Percentiles rank a stretch among this genome's conserved stretches.
Evolutionary conservation across 2,797 vertebrate species (phyloP).

Genomic region (Numenius phaeopus): DNA sequence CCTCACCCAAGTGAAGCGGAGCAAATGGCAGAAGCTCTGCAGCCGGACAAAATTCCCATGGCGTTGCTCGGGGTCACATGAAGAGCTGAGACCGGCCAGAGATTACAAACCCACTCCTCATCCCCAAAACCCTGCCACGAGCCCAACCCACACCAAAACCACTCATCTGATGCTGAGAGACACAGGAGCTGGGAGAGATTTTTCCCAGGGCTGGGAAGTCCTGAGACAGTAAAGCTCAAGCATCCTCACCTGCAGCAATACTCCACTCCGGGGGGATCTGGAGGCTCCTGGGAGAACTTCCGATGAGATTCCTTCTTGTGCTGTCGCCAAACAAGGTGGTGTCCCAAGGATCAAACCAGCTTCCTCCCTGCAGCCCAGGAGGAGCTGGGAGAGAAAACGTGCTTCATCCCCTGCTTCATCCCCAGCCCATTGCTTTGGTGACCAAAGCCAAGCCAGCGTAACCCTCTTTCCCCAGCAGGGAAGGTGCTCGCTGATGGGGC

Average conservation of each 20-base stretch:
- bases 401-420: background rate
- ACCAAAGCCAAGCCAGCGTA: background rate
- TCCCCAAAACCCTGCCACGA: background rate
- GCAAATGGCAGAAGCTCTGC: background rate
- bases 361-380: background rate
- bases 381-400: background rate
- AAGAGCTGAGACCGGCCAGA: rapidly evolving
- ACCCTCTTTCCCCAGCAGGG: background rate
- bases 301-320: background rate
- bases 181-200: background rate
- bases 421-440: background rate
- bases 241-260: background rate
- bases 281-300: background rate
- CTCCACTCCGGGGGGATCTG: rapidly evolving
- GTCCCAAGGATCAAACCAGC: background rate
- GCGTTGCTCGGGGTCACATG: rapidly evolving
- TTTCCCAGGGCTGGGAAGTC: background rate
- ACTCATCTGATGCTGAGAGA: background rate
- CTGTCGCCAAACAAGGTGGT: background rate
- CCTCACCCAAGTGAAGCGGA: background rate
- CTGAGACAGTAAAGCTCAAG: background rate
- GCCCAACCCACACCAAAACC: background rate
- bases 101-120: background rate
- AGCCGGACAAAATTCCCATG: background rate
- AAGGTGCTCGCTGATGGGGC: background rate